phyloP scores from a whole-genome alignment of 2,888 invertebrate species.

The Ditylenchus weischeri region DNA sequence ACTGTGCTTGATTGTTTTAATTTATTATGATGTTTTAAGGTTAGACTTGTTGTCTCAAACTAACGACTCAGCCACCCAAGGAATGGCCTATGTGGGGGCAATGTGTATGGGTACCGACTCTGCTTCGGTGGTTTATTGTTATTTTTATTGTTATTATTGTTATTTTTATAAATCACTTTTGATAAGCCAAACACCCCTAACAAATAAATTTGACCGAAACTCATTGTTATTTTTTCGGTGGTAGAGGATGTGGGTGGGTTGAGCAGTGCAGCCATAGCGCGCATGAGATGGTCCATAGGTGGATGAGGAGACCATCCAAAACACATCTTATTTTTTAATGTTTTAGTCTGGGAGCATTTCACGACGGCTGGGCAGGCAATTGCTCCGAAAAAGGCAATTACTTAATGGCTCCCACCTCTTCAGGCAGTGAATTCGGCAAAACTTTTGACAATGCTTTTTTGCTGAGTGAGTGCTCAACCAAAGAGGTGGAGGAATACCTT shows the following conservation, averaged over 20 bases:
- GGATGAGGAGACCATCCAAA: background rate
- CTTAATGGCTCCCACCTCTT: slow-evolving; percentile 46
- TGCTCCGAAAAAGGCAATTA: slow-evolving; percentile 45
- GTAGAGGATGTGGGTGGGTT: slow-evolving; percentile 57
- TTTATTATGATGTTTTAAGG: slow-evolving; percentile 23
- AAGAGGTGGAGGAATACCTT: slow-evolving; percentile 27
- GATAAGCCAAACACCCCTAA: no score
- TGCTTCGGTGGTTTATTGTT: no score
- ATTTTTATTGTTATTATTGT: no score
- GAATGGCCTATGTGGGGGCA: slow-evolving; percentile 56
- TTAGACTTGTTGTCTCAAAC: slow-evolving; percentile 45
- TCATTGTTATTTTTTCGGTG: no score
- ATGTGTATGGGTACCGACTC: slow-evolving; percentile 53
- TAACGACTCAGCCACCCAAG: slow-evolving; percentile 53
- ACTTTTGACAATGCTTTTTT: slow-evolving; percentile 33
- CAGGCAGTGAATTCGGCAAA: slow-evolving; percentile 27
- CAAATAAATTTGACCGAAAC: no score
- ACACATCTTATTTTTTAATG: background rate
- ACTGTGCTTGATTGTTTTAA: background rate
- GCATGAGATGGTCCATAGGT: slow-evolving; percentile 57
- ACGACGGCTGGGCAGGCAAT: slow-evolving; percentile 47
- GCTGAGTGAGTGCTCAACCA: slow-evolving; percentile 36
- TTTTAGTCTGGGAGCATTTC: slow-evolving; percentile 51
- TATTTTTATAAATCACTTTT: no score
- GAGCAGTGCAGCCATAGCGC: slow-evolving; percentile 56